These are phyloP conservation scores for Nematolebias whitei DNA, from an alignment of 2,113 vertebrate genomes.

Conservation along the genomic window DNA sequence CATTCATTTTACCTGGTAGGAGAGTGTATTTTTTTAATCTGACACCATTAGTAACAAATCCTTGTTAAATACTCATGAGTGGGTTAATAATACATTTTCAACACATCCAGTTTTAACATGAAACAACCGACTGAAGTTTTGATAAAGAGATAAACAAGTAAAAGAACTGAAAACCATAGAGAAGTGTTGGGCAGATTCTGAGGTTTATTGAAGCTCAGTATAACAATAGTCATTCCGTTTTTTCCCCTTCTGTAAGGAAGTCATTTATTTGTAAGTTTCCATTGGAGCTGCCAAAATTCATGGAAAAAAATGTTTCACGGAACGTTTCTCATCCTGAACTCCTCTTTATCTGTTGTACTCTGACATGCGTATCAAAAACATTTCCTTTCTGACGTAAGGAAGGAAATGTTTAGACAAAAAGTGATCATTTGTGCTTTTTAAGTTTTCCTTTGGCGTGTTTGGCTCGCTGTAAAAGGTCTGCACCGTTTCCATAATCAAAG, in stretches of 20 bases:
- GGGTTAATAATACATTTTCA: background rate
- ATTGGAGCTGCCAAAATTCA: conserved; percentile 1
- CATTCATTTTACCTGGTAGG: background rate
- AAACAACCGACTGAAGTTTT: background rate
- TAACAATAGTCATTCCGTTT: background rate
- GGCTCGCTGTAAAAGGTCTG: background rate
- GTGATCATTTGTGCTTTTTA: background rate
- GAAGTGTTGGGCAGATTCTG: background rate
- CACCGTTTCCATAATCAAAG: background rate
- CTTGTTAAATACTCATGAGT: background rate
- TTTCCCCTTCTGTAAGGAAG: conserved; percentile 16
- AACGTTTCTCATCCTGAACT: background rate
- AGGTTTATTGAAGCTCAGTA: background rate
- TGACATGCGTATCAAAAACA: background rate
- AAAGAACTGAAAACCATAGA: background rate
- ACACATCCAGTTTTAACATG: background rate
- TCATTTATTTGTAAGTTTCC: conserved; percentile 41
- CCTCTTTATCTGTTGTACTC: background rate
- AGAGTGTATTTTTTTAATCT: background rate
- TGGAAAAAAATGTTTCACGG: background rate
- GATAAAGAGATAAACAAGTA: background rate
- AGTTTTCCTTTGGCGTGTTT: background rate
- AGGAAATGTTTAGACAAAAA: background rate
- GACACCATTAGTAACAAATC: background rate
- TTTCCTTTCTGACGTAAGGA: conserved; percentile 9